phyloP scores from a whole-genome alignment of 2,113 vertebrate genomes.

The Heterotilapia buettikoferi region DNA sequence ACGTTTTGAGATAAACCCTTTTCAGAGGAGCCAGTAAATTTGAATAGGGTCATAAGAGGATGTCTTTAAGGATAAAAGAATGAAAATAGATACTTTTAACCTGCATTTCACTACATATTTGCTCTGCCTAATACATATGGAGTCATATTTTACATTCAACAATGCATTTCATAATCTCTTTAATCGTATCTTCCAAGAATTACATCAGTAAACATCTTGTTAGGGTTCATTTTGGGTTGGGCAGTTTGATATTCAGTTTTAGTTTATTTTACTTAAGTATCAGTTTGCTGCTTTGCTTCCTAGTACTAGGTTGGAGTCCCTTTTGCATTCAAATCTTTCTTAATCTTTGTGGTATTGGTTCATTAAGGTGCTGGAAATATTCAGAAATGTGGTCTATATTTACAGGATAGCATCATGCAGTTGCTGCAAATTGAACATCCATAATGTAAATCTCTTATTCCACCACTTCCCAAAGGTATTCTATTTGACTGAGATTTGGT shows the following conservation, averaged over 20 bases:
- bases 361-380: background rate
- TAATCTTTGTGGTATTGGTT: background rate
- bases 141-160: background rate
- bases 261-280: background rate
- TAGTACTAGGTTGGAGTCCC: background rate
- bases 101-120: background rate
- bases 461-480: background rate
- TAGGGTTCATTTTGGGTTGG: background rate
- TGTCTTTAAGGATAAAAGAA: conserved; percentile 12
- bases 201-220: background rate
- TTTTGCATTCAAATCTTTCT: background rate
- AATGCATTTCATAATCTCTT: background rate
- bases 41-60: background rate
- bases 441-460: background rate
- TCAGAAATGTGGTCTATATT: background rate
- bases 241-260: background rate
- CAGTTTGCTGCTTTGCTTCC: background rate
- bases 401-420: background rate
- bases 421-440: background rate
- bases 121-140: background rate
- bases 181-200: background rate
- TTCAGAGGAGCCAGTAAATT: conserved; percentile 17
- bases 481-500: background rate
- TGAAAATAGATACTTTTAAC: background rate
- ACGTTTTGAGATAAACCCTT: conserved; percentile 18